Conservation (phyloP, 2,113 vertebrate species). For the Hippocampus mohnikei region DNA sequence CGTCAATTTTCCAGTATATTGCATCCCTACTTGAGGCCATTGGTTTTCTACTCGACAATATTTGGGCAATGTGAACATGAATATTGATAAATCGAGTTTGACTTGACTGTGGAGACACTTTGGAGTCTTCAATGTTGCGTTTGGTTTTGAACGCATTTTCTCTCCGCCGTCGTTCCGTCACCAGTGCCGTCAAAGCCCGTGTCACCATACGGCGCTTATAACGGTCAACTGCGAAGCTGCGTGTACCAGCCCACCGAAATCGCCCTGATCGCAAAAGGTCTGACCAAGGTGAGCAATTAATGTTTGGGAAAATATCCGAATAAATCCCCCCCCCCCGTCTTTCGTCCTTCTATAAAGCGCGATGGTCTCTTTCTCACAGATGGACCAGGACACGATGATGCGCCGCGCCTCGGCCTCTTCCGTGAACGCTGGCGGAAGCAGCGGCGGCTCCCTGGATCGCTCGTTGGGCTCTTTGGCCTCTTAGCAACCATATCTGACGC, state of each 20-base stretch:
- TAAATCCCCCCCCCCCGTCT: too few species aligned
- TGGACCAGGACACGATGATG: slow-evolving; percentile 71
- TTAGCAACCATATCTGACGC: background rate
- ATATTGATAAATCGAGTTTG: too few species aligned
- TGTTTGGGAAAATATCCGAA: background rate
- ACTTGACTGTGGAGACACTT: too few species aligned
- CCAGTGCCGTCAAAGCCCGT: slow-evolving; percentile 71
- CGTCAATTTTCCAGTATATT: too few species aligned
- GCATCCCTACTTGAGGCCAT: too few species aligned
- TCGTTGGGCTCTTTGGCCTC: slow-evolving; percentile 62
- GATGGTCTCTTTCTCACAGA: slow-evolving; percentile 46
- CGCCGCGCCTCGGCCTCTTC: slow-evolving; percentile 72
- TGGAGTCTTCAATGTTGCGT: too few species aligned
- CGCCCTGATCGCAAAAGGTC: slow-evolving; percentile 82
- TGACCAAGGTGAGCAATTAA: slow-evolving; percentile 65
- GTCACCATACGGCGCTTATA: slow-evolving; percentile 82
- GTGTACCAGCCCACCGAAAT: slow-evolving; percentile 93
- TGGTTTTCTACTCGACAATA: too few species aligned
- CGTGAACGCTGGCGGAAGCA: slow-evolving; percentile 64
- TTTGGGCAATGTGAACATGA: too few species aligned
- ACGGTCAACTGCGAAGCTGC: slow-evolving; percentile 76
- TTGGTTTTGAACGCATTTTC: too few species aligned
- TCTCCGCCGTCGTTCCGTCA: background rate
- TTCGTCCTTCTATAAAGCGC: background rate
- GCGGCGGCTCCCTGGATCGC: slow-evolving; percentile 63